These are phyloP conservation scores for Volucella inflata DNA, from an alignment of 2,888 invertebrate species.

Conservation along the genomic window DNA sequence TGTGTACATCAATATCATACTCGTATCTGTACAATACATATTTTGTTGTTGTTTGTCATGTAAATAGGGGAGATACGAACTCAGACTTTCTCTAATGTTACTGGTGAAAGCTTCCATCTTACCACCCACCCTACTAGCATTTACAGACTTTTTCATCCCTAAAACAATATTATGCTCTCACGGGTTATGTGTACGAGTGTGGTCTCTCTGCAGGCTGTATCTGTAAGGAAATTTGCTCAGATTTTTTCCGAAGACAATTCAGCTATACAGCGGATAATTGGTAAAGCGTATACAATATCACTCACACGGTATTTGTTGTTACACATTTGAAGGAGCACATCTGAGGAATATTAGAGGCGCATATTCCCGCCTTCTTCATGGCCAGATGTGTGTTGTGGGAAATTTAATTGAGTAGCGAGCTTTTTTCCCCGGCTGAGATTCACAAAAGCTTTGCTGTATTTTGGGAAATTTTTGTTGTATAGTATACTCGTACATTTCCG, in stretches of 20 bases:
- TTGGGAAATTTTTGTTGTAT: constrained; percentile 53
- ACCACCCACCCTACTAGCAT: constrained; percentile 12
- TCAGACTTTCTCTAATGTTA: constrained; percentile 9
- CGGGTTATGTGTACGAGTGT: background rate
- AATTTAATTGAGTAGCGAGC: constrained; percentile 44
- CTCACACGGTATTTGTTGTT: constrained; percentile 65
- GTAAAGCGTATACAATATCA: no score
- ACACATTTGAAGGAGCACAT: constrained; percentile 3
- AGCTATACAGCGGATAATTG: constrained; percentile 33
- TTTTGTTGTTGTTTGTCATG: constrained; percentile 49
- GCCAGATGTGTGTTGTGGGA: constrained; percentile 41
- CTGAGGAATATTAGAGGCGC: background rate
- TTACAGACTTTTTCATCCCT: constrained; percentile 65
- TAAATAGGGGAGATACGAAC: background rate
- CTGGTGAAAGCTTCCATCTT: background rate
- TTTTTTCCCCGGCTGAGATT: constrained; percentile 25
- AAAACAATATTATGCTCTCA: constrained; percentile 8
- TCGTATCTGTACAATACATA: constrained; percentile 40
- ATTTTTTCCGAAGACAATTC: constrained; percentile 52
- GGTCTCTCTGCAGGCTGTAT: constrained; percentile 17
- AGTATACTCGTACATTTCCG: constrained; percentile 29
- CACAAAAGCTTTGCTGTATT: constrained; percentile 48
- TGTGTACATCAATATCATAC: constrained; percentile 15
- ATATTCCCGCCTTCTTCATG: constrained; percentile 32
- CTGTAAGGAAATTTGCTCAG: constrained; percentile 32